Evolutionary conservation across 30 jellyfish, hydroid and myxozoan species (phyloP), one percentile per base, ranked within the genome.

Genomic region (Hydra vulgaris): DNA sequence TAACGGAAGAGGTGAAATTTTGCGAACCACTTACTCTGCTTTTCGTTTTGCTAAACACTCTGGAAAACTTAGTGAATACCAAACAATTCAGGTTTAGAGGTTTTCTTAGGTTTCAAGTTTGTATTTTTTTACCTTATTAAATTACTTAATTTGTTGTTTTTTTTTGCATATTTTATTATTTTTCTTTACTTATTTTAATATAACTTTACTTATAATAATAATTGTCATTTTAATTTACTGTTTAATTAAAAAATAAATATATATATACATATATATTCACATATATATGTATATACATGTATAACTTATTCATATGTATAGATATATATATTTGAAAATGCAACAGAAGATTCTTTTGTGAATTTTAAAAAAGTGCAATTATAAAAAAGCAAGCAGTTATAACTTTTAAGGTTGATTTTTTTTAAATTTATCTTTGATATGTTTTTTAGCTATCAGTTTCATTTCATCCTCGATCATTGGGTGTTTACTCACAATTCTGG

Each of bases 401-500:
- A n/a, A n/a, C n/a, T n/a, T n/a, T n/a, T n/a, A n/a, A n/a, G 61
- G 5, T 40, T 40, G 5, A 12, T 40, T 40, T 40, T 40, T 40
- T 40, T 40, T 40, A 40, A 40, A n/a, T n/a, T n/a, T n/a, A n/a
- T n/a, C n/a, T n/a, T n/a, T n/a, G n/a, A n/a, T n/a, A n/a, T n/a
- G 20, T 21, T 61, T 77, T 25, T 19, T 80, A 91, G 98, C 82
- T 86, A 7, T 90, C 81, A 66, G 95, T 91, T 20, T 71, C 88
- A 1, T 91, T 91, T 72, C 89, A 74, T 25, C 98, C 98, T 21
- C 85, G 96, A 21, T 90, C 87, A 25, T 27, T n/a, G 70, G 98
- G 98, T 27, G 86, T 87, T 22, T 91, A 91, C 74, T 91, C 98
- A 26, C 98, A 91, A 61, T 91, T 85, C 71, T 91, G 98, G 98